Base-by-base conservation (phyloP, 2,888 invertebrate genomes). In the Hartigia nigra region DNA sequence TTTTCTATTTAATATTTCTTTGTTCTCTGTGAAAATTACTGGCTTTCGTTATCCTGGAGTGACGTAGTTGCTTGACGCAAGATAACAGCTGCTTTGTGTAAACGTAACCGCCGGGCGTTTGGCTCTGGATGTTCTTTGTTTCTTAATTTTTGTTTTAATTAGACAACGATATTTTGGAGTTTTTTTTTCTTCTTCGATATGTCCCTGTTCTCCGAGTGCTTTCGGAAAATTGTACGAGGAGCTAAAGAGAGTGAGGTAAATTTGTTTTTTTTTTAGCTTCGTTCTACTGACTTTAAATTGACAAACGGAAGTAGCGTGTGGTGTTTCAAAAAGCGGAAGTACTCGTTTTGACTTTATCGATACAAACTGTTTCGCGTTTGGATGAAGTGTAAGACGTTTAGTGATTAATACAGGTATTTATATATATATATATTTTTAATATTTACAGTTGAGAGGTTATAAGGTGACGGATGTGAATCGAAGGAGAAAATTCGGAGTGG, bases 391-490 rank as follows among this genome's bases (percentile, higher is more conserved):
- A 55, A 23, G 14, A 35, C 23, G 9, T 23, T 55, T 55, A 55
- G 23, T 55, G 55, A 55, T 23, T 23, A 23, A 32, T 31, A 34
- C 9, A 12, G 31, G 12, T 35, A 35, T 79, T 69, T 79, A 3
- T 31, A 23, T 36, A 69, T 34, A 69, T 72, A 69, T 31, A 12
- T 34, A 12, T 78, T 75, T 31, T 74, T 70, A 14, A 23, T 37
- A 23, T 34, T 75, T 87, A 14, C 81, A 91, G 92, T 92, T 95
- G 87, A 95, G 93, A 90, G 96, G 96, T 36, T 96, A 94, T 87
- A 96, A 96, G 93, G 94, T 96, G 70, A 95, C 95, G 1, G 94
- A 96, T 88, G 94, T 94, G 4, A 93, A 93, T 84, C 92, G 95
- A 80, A 94, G 93, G 83, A 93, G 95, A 84, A 94, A 95, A 91